phyloP scores from a whole-genome alignment of 2,797 vertebrate genomes.

The Diplodus sargus region DNA sequence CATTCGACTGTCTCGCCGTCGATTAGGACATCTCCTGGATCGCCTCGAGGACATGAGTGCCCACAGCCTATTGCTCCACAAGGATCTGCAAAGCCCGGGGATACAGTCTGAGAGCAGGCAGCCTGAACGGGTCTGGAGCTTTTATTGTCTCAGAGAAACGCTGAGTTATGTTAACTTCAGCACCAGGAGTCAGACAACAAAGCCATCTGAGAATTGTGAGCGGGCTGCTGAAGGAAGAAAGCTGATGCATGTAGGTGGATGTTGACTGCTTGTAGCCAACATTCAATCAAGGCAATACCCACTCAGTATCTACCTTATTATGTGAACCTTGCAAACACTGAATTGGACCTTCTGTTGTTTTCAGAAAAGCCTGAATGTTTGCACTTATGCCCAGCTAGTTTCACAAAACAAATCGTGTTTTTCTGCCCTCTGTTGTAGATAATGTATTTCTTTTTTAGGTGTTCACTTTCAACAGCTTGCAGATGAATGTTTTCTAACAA shows the following conservation, averaged over 20 bases:
- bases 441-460: not conserved
- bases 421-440: not conserved
- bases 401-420: not conserved
- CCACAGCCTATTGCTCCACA: conserved; percentile 65
- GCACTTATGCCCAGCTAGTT: not conserved
- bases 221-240: conserved; percentile 49
- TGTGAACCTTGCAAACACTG: not conserved
- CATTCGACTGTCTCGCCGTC: conserved; percentile 64
- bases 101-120: conserved; percentile 39
- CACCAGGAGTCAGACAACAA: conserved; percentile 37
- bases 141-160: conserved; percentile 46
- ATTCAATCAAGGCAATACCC: conserved; percentile 42
- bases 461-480: not conserved
- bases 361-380: conserved; percentile 26
- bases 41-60: conserved; percentile 66
- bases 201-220: conserved; percentile 49
- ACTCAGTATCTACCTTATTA: conserved; percentile 33
- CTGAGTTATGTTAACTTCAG: conserved; percentile 57
- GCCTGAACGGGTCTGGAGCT: conserved; percentile 53
- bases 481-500: not conserved
- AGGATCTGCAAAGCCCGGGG: conserved; percentile 47
- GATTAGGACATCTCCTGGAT: conserved; percentile 80
- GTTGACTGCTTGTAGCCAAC: conserved; percentile 36
- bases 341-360: conserved; percentile 14
- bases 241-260: conserved; percentile 50